These are phyloP conservation scores for Remorina albescens DNA, from an alignment of 2,797 vertebrate species.

Conservation along the genomic window DNA sequence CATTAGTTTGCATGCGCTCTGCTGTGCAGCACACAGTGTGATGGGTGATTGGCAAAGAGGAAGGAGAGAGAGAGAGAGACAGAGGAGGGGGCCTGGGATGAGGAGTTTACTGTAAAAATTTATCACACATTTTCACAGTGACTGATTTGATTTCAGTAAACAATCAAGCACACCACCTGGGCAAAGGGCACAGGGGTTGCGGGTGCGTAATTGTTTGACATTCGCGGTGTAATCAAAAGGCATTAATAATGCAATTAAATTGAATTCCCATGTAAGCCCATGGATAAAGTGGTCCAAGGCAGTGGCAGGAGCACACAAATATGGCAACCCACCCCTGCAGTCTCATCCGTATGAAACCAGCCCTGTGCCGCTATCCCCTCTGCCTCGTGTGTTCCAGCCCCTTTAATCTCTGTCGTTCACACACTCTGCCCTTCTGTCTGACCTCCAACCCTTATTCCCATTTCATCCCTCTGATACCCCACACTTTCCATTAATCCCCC, in stretches of 20 bases:
- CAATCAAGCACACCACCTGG: slow-evolving; percentile 45
- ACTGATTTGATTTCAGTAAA: slow-evolving; percentile 58
- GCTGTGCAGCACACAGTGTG: slow-evolving; percentile 13
- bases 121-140: slow-evolving; percentile 37
- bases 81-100: neutral
- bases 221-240: slow-evolving; percentile 68
- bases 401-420: slow-evolving; percentile 75
- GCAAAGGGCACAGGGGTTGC: slow-evolving; percentile 49
- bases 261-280: slow-evolving; percentile 63
- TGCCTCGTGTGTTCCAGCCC: slow-evolving; percentile 60
- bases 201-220: slow-evolving; percentile 56
- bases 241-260: slow-evolving; percentile 77
- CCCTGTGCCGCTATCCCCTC: slow-evolving; percentile 43
- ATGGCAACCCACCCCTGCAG: slow-evolving; percentile 46
- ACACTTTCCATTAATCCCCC: slow-evolving; percentile 38
- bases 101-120: slow-evolving; percentile 18
- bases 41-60: neutral
- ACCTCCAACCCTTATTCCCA: slow-evolving; percentile 74
- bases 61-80: neutral
- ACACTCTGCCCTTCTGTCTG: slow-evolving; percentile 71
- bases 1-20: slow-evolving; percentile 36
- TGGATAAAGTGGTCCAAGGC: slow-evolving; percentile 61
- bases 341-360: slow-evolving; percentile 59
- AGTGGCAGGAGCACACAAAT: slow-evolving; percentile 35
- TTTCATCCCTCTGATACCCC: slow-evolving; percentile 54